Base-by-base conservation (phyloP, 1,140 invertebrate species). In the Coptotermes formosanus region DNA sequence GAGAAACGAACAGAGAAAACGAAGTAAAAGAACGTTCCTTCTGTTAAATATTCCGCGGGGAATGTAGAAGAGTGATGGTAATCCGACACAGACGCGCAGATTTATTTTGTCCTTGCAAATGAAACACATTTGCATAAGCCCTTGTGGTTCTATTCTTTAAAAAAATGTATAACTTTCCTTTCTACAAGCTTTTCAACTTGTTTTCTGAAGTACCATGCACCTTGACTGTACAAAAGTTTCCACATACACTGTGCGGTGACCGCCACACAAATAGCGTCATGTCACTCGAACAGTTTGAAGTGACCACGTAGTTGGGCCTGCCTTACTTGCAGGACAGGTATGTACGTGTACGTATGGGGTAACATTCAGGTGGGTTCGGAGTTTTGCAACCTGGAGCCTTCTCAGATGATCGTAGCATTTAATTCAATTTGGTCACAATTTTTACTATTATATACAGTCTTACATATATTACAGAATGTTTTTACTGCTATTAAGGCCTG, bases 31-130 rank as follows among this genome's bases (percentile, higher is more conserved):
- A 75, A n/a, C 25, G n/a, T n/a, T 75, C 64, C n/a, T 75, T n/a
- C n/a, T n/a, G 64, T 75, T 75, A 75, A 75, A 75, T 75, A 75
- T 75, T 75, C 64, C 64, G 6, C 64, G 14, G 64, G n/a, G 64
- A 3, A 75, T 12, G 64, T 12, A 8, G 64, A 25, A 14, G 30
- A 75, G 64, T 75, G 64, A 14, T 30, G 64, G 25, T 75, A 75
- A 75, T 75, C 64, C 64, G 64, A 75, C 64, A 75, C n/a, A 75
- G 64, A 75, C 19, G n/a, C n/a, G 64, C 64, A 75, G 64, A 75
- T 75, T 75, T 75, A 75, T 75, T 75, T 75, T 75, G 64, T 75
- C 64, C 64, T 75, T 75, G 25, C 64, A 75, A 75, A 75, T 75
- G 64, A 75, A 75, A 75, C 64, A 30, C 25, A 75, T 75, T 75